Evolutionary conservation across 2,888 invertebrate genomes (phyloP).

Genomic region (Allophyes oxyacanthae): DNA sequence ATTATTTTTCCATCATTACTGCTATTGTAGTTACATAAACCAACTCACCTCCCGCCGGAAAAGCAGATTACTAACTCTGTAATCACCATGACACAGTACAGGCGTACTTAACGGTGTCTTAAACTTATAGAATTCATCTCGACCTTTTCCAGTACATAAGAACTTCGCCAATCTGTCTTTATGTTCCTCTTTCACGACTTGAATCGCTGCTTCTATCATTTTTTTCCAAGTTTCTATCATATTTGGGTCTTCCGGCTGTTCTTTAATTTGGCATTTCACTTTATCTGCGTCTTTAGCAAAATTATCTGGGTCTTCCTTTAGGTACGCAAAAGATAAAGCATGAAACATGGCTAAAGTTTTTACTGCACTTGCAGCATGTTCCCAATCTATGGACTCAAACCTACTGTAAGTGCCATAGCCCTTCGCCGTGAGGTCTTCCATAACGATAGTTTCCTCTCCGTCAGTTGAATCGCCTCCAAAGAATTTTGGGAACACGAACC

Average conservation of each 20-base stretch:
- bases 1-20: too few species aligned
- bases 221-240: constrained; percentile 41
- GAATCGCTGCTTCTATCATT: constrained; percentile 48
- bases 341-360: constrained; percentile 72
- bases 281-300: constrained; percentile 46
- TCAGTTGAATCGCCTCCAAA: constrained; percentile 58
- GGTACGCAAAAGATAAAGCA: constrained; percentile 74
- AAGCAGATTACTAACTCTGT: constrained; percentile 65
- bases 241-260: constrained; percentile 8
- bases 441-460: constrained; percentile 66
- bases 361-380: constrained; percentile 64
- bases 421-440: constrained; percentile 68
- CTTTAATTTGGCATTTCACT: constrained; percentile 34
- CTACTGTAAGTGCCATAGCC: constrained; percentile 63
- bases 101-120: constrained; percentile 54
- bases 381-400: constrained; percentile 65
- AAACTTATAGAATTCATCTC: constrained; percentile 45
- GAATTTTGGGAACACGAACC: constrained; percentile 62
- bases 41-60: constrained; percentile 50
- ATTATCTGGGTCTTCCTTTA: constrained; percentile 67
- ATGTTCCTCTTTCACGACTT: constrained; percentile 58
- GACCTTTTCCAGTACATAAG: constrained; percentile 25
- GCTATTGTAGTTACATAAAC: background rate
- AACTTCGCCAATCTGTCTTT: constrained; percentile 53
- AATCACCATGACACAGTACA: constrained; percentile 67